These are phyloP conservation scores for Clusia tigrina DNA, from an alignment of 2,888 invertebrate genomes.

Conservation along the genomic window DNA sequence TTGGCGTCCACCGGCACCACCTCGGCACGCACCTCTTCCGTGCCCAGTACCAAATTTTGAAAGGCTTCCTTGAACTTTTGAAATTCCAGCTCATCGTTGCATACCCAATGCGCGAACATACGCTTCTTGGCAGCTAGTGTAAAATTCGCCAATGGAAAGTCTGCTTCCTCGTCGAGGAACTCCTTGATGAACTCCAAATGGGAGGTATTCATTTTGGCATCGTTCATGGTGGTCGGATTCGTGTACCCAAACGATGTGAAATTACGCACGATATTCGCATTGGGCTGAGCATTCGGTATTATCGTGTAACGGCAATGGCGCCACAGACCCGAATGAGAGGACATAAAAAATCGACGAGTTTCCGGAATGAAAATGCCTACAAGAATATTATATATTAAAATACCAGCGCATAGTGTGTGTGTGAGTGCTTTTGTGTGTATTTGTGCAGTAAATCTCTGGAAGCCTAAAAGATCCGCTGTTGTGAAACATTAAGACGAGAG, in stretches of 20 bases:
- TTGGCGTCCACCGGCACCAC: conserved; percentile 46
- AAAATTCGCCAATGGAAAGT: conserved; percentile 44
- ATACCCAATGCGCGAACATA: conserved; percentile 63
- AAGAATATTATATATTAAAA: conserved; percentile 34
- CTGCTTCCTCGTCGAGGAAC: conserved; percentile 45
- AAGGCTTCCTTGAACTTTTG: conserved; percentile 53
- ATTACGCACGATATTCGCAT: conserved; percentile 67
- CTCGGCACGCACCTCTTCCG: conserved; percentile 45
- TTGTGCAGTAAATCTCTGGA: not conserved
- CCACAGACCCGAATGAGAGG: conserved; percentile 78
- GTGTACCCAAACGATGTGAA: conserved; percentile 66
- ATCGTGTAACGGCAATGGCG: conserved; percentile 62
- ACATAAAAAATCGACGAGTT: conserved; percentile 70
- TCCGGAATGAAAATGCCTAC: conserved; percentile 69
- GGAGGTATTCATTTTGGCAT: conserved; percentile 53
- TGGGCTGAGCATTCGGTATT: conserved; percentile 64
- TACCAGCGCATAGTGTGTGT: not conserved
- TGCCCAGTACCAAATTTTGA: conserved; percentile 48
- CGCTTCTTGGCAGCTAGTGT: conserved; percentile 54
- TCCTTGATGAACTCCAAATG: conserved; percentile 50
- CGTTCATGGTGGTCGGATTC: conserved; percentile 46
- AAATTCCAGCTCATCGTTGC: conserved; percentile 55
- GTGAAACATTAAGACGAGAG: not conserved
- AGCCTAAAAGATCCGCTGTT: too few species aligned
- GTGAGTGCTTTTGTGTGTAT: not conserved